These are phyloP conservation scores for Falco biarmicus DNA, from an alignment of 2,797 vertebrate species.

Conservation along the genomic window DNA sequence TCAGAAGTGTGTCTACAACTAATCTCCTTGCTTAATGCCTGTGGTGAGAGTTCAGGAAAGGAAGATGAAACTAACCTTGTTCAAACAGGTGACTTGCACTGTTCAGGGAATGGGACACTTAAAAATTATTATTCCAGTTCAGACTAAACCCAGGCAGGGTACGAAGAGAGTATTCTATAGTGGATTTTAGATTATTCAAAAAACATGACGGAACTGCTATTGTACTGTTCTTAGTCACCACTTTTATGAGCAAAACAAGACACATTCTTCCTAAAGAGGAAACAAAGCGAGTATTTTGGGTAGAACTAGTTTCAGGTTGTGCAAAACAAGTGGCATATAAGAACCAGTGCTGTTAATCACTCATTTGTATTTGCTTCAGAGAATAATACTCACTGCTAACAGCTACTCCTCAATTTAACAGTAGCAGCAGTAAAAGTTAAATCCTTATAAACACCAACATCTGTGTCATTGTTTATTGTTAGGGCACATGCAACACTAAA, in stretches of 20 bases:
- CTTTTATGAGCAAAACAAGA: fast-evolving
- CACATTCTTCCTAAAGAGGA: not conserved
- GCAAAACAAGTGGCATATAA: not conserved
- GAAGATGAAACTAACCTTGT: not conserved
- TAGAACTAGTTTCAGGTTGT: not conserved
- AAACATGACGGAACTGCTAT: not conserved
- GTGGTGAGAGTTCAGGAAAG: not conserved
- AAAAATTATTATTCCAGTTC: not conserved
- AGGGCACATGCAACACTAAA: not conserved
- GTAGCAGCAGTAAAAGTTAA: not conserved
- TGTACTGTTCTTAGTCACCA: not conserved
- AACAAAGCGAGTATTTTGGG: not conserved
- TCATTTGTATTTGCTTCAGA: not conserved
- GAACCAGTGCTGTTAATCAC: not conserved
- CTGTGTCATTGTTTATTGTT: not conserved
- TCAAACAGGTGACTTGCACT: not conserved
- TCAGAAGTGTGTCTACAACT: not conserved
- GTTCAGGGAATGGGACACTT: not conserved
- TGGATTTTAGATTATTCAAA: not conserved
- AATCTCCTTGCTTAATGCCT: not conserved
- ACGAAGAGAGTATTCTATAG: not conserved
- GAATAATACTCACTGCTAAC: not conserved
- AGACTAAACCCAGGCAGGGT: not conserved
- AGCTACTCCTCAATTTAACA: not conserved
- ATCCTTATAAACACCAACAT: not conserved